Conservation (phyloP, 1,140 invertebrate genomes). For the Rhagoletis zephyria region DNA sequence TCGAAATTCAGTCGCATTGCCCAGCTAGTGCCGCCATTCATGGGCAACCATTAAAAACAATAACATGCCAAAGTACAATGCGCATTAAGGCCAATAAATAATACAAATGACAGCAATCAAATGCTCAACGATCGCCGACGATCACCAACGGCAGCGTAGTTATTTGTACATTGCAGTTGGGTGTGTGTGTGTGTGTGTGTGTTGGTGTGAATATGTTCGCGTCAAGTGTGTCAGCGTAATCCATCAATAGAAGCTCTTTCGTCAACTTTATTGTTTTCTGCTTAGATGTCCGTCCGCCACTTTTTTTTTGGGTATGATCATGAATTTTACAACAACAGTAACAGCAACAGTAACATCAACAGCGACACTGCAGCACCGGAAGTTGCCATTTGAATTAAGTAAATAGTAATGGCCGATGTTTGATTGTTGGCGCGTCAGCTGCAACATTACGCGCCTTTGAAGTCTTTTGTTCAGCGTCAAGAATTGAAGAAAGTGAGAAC, state of each 20-base stretch:
- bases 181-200: not conserved
- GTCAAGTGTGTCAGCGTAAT: constrained; percentile 31
- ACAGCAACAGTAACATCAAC: constrained; percentile 15
- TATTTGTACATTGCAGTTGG: not conserved
- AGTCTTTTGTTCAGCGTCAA: not conserved
- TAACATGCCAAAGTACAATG: constrained; percentile 49
- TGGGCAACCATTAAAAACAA: constrained; percentile 50
- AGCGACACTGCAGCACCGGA: not conserved
- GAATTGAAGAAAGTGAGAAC: not conserved
- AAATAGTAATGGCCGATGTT: not conserved
- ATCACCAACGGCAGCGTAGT: not conserved
- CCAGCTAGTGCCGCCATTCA: constrained; percentile 16
- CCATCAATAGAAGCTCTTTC: constrained; percentile 29
- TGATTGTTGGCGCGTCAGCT: not conserved
- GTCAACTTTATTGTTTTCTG: constrained; percentile 29
- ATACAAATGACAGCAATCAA: constrained; percentile 52
- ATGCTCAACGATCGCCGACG: constrained; percentile 22
- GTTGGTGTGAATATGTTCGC: not conserved
- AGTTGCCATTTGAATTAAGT: constrained; percentile 37
- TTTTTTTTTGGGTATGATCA: constrained; percentile 15
- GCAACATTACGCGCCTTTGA: not conserved
- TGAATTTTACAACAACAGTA: not conserved
- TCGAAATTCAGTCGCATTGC: constrained; percentile 27
- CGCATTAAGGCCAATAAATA: constrained; percentile 51
- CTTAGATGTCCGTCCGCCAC: not conserved